Evolutionary conservation across 2,113 vertebrate genomes (phyloP).

Genomic region (Urocynchramus pylzowi): DNA sequence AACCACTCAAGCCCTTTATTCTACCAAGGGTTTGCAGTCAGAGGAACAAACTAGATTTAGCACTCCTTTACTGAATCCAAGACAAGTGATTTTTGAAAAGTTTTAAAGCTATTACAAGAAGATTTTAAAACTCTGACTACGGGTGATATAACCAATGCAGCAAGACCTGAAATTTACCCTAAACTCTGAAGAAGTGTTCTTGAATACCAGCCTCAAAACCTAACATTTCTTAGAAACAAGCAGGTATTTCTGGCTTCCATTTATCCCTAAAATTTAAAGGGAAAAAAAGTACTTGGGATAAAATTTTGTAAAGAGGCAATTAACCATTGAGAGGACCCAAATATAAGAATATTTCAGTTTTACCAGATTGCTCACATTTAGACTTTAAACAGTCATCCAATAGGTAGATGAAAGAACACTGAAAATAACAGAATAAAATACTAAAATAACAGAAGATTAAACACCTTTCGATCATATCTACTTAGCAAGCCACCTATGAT

Average conservation of each 20-base stretch:
- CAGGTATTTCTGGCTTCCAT: not conserved
- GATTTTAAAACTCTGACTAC: not conserved
- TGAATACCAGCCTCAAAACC: too few species aligned
- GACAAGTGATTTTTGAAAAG: not conserved
- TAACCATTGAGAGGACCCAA: not conserved
- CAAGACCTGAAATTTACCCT: not conserved
- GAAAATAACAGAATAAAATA: not conserved
- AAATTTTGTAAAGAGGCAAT: not conserved
- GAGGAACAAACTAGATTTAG: not conserved
- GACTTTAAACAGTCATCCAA: not conserved
- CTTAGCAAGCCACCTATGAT: not conserved
- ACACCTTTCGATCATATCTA: not conserved
- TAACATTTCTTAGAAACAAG: not conserved
- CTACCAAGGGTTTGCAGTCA: not conserved
- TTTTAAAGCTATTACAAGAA: not conserved
- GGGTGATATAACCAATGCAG: not conserved
- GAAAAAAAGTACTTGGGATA: not conserved
- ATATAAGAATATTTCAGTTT: not conserved
- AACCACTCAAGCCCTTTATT: not conserved
- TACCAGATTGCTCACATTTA: not conserved
- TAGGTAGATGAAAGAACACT: not conserved
- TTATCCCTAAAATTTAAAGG: not conserved
- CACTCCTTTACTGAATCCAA: not conserved
- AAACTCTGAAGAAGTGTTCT: not conserved
- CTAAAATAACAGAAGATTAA: not conserved